Conservation (phyloP, 2,113 vertebrate species). For the Sardina pilchardus region DNA sequence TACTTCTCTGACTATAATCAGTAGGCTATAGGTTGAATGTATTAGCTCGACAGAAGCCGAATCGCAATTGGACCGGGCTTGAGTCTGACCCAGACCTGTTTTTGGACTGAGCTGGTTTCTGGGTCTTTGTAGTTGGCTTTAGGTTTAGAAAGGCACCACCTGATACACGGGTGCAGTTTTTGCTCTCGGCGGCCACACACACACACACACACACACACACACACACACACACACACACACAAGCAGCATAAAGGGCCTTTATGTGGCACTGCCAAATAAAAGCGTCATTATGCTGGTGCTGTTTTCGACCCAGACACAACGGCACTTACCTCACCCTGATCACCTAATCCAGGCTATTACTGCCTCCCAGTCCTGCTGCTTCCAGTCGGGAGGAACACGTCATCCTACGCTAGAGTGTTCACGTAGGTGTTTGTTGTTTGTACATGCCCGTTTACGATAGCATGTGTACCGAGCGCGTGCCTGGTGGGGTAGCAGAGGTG, state of each 20-base stretch:
- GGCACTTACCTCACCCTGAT: constrained; percentile 28
- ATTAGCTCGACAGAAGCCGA: background rate
- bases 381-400: background rate
- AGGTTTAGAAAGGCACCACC: background rate
- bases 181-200: background rate
- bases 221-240: no score
- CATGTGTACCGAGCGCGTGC: background rate
- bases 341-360: constrained; percentile 37
- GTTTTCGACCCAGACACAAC: constrained; percentile 33
- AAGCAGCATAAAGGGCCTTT: constrained; percentile 34
- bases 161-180: background rate
- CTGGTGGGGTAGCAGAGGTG: background rate
- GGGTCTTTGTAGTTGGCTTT: constrained; percentile 2
- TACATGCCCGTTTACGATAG: background rate
- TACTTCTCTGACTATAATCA: no score
- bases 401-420: background rate
- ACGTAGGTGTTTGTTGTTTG: background rate
- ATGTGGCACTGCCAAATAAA: constrained; percentile 10
- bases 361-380: constrained; percentile 21
- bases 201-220: no score
- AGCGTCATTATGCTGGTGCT: background rate
- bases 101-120: background rate
- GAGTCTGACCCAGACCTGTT: background rate
- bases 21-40: background rate
- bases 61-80: background rate